Percentiles rank a stretch among this genome's conserved stretches.
Conservation (phyloP, 2,797 vertebrate species). For the Nothura maculosa region DNA sequence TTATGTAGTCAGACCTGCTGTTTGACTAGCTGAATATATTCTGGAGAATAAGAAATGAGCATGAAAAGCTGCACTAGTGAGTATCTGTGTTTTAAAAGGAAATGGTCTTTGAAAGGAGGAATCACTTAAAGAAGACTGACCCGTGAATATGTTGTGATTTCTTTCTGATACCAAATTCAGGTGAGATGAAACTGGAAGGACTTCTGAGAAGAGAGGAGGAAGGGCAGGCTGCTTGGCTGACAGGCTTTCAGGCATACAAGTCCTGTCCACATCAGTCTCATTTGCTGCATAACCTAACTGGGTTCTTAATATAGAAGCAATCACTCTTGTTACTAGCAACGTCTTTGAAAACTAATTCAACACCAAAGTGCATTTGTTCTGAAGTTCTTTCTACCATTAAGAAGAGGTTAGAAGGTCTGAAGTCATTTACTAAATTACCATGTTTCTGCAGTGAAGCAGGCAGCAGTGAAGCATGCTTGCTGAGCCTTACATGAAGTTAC, state of each 20-base stretch:
- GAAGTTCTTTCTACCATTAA: constrained; percentile 66
- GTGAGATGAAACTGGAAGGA: not conserved
- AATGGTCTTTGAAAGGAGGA: not conserved
- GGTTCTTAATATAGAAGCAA: constrained; percentile 70
- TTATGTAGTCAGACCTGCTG: not conserved
- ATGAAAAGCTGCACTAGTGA: not conserved
- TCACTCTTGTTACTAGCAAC: constrained; percentile 70
- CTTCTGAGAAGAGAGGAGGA: not conserved
- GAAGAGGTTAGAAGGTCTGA: constrained; percentile 64
- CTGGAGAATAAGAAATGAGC: not conserved
- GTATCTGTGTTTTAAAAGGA: not conserved
- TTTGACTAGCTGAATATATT: not conserved
- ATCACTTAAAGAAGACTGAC: not conserved
- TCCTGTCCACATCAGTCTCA: constrained; percentile 44
- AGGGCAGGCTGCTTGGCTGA: not conserved
- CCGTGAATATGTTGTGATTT: not conserved
- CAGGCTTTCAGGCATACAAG: not conserved
- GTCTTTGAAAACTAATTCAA: constrained; percentile 77
- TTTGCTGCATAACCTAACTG: constrained; percentile 47
- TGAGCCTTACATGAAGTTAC: constrained; percentile 52
- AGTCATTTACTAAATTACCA: constrained; percentile 70
- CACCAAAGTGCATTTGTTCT: constrained; percentile 56
- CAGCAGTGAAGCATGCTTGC: constrained; percentile 64
- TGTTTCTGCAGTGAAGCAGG: constrained; percentile 65
- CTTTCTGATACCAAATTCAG: not conserved